Evolutionary conservation across 2,797 vertebrate species (phyloP).

Genomic region (Pitangus sulphuratus): DNA sequence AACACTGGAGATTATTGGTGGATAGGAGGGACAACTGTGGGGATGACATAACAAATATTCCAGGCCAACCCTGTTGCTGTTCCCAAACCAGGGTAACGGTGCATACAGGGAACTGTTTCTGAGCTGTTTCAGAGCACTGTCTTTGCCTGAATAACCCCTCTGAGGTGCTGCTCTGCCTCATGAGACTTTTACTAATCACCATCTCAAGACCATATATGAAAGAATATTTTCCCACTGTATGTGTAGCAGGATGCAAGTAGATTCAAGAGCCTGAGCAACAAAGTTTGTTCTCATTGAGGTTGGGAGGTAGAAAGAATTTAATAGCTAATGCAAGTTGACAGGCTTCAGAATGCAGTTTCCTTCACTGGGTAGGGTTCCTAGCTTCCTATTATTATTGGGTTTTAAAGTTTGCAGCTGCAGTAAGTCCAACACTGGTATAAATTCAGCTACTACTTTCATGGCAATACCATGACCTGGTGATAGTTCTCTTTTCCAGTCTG

Average conservation of each 20-base stretch:
- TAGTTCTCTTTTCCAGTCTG: neutral
- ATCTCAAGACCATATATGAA: neutral
- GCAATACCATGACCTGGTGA: neutral
- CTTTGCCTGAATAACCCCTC: neutral
- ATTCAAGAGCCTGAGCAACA: neutral
- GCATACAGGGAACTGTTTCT: neutral
- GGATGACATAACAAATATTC: neutral
- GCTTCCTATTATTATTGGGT: neutral
- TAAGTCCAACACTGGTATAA: accelerated
- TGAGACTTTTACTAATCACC: neutral
- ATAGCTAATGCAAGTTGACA: neutral
- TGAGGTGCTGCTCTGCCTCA: neutral
- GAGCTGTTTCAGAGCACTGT: neutral
- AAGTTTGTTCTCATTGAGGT: neutral
- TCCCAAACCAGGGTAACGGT: neutral
- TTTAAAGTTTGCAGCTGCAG: neutral
- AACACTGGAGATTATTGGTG: neutral
- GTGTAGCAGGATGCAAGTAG: neutral
- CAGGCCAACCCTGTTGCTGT: neutral
- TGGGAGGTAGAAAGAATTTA: neutral
- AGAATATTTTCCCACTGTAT: neutral
- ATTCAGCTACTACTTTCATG: neutral
- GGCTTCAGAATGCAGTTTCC: neutral
- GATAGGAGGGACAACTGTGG: neutral
- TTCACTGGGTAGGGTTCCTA: neutral